These are phyloP conservation scores for Dreissena rostriformis DNA, from an alignment of 1,140 invertebrate species.

Conservation along the genomic window DNA sequence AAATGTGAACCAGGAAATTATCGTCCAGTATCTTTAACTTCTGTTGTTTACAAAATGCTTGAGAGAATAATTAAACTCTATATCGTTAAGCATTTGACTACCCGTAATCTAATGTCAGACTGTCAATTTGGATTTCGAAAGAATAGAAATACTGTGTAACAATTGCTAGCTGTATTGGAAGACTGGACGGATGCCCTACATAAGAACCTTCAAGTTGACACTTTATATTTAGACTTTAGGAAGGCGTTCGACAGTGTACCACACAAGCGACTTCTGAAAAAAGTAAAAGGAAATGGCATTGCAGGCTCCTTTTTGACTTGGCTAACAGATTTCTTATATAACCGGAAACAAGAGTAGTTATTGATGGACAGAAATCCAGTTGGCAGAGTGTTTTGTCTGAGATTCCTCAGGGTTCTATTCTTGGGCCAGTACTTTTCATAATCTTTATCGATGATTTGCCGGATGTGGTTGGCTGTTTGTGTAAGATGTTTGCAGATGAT, in stretches of 20 bases:
- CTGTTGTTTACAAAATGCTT: conserved; percentile 27
- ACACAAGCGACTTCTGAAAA: conserved; percentile 18
- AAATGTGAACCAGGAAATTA: conserved; percentile 30
- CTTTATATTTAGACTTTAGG: conserved; percentile 50
- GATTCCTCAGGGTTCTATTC: conserved; percentile 36
- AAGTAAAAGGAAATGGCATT: conserved; percentile 18
- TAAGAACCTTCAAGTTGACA: conserved; percentile 8
- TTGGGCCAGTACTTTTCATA: conserved; percentile 39
- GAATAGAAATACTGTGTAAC: conserved; percentile 28
- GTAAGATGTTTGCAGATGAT: conserved; percentile 50
- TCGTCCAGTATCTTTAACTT: conserved; percentile 45
- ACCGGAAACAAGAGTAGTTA: conserved; percentile 4
- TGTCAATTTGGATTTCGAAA: conserved; percentile 53
- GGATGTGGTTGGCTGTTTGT: not conserved
- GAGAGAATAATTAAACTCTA: conserved; percentile 28
- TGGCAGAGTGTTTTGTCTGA: not conserved
- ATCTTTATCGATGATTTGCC: conserved; percentile 52
- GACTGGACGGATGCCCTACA: conserved; percentile 44
- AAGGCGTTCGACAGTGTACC: conserved; percentile 49
- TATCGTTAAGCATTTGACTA: conserved; percentile 15
- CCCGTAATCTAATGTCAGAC: conserved; percentile 9
- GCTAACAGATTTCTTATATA: conserved; percentile 19
- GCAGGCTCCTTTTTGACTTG: not conserved
- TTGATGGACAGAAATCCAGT: conserved; percentile 25
- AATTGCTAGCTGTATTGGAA: conserved; percentile 12